Evolutionary conservation across 2,113 vertebrate species (phyloP), one percentile per base, ranked within the genome.

Genomic region (Xenopus laevis): DNA sequence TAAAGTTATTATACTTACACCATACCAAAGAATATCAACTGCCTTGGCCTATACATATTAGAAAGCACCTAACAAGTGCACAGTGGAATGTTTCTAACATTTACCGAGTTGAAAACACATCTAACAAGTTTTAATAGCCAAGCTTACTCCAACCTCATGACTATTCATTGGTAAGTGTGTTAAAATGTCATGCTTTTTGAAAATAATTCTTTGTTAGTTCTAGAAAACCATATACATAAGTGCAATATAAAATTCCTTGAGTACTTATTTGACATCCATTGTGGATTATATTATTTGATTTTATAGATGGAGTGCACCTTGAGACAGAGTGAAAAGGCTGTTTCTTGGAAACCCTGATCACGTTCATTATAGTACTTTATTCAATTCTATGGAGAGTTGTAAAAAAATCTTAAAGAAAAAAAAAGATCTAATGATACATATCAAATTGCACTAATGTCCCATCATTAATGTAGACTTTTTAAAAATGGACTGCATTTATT

Each of bases 391-490:
- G 53, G 53, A 55, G 53, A 55, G 53, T n/a, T n/a, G 15, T 55
- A 16, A 55, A 55, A 55, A n/a, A 55, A 55, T 55, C 53, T 55
- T 55, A 16, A 8, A 55, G 53, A n/a, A 27, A 27, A 27, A 27
- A 55, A 60, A 60, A 23, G 21, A 60, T 23, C 20, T 60, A 27
- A 60, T 27, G 18, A 18, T 15, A 60, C 58, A 21, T 23, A 60
- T 60, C 58, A 60, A 60, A 60, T 60, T 23, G 18, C 20, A 60
- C 21, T 21, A 60, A 60, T 60, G 18, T 18, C 58, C 21, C 21
- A 60, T 60, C 58, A 60, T 60, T 60, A 60, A 71, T 63, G 27
- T 59, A 10, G 8, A 57, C 16, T 64, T 65, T 65, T 44, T 21
- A 16, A 20, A 53, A 45, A 64, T 55, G 50, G 30, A 23, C 16